Conservation (phyloP, 37 sponge, comb jelly and placozoan genomes). For the Chondrosia reniformis region DNA sequence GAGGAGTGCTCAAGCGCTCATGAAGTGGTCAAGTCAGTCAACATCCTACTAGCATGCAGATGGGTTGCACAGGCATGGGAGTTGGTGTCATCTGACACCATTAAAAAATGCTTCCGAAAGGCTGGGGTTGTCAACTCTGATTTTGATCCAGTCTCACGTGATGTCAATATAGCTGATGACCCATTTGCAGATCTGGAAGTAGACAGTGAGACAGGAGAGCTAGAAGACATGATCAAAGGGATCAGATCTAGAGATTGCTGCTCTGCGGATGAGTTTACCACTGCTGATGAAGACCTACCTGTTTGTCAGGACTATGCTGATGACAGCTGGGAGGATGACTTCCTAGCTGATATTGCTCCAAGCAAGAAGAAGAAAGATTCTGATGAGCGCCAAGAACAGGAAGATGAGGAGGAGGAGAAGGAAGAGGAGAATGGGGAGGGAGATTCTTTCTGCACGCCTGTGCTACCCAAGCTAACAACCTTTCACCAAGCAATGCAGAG, state of each 20-base stretch:
- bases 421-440: too few relatives aligned
- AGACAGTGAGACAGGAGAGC: not conserved
- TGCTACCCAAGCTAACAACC: too few relatives aligned
- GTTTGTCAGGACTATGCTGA: constrained; percentile 6
- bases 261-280: constrained; percentile 4
- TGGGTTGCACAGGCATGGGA: constrained; percentile 62
- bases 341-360: constrained; percentile 9
- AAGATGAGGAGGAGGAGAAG: too few relatives aligned
- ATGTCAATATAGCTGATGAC: not conserved
- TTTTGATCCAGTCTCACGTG: not conserved
- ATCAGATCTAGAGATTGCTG: constrained; percentile 7
- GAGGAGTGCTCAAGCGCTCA: constrained; percentile 22
- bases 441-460: too few relatives aligned
- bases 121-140: constrained; percentile 30
- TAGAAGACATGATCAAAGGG: constrained; percentile 9
- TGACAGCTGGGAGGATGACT: constrained; percentile 21
- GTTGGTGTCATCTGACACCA: constrained; percentile 38
- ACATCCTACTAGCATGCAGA: constrained; percentile 49
- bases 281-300: constrained; percentile 22
- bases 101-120: constrained; percentile 50
- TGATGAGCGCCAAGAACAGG: too few relatives aligned
- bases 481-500: too few relatives aligned
- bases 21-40: constrained; percentile 53
- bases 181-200: constrained; percentile 33
- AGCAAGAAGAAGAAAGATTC: too few relatives aligned